phyloP scores from a whole-genome alignment of 2,113 vertebrate species.

The Tautogolabrus adspersus region DNA sequence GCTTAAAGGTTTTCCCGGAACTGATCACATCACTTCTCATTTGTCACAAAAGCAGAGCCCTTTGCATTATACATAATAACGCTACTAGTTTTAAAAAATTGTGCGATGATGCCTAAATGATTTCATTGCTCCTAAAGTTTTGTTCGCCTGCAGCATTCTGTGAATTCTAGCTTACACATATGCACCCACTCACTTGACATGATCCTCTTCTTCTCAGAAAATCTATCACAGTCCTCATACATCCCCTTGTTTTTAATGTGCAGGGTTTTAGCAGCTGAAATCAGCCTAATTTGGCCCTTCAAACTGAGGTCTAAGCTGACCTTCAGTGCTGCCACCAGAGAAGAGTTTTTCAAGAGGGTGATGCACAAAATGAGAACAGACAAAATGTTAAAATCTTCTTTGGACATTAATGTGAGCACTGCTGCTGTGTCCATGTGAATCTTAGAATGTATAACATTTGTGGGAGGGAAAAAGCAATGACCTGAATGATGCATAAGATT shows the following conservation, averaged over 20 bases:
- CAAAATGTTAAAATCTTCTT: background rate
- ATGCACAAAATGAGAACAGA: background rate
- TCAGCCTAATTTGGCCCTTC: constrained; percentile 8
- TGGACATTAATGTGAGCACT: background rate
- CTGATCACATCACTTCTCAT: constrained; percentile 14
- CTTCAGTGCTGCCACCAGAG: background rate
- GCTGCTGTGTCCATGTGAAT: background rate
- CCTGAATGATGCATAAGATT: background rate
- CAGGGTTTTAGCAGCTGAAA: background rate
- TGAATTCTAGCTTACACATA: background rate
- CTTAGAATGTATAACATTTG: background rate
- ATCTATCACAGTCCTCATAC: background rate
- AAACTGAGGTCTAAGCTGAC: background rate
- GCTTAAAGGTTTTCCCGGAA: background rate
- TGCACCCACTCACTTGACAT: background rate
- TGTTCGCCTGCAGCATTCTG: background rate
- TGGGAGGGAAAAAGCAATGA: background rate
- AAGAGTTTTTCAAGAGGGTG: background rate
- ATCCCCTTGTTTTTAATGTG: constrained; percentile 30
- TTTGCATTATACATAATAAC: too few species aligned
- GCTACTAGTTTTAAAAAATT: too few species aligned
- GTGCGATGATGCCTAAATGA: background rate
- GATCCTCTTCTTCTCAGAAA: background rate
- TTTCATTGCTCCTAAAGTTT: background rate
- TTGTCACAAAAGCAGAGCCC: background rate